Evolutionary conservation across 2,113 vertebrate species (phyloP).

Genomic region (Odocoileus virginianus): DNA sequence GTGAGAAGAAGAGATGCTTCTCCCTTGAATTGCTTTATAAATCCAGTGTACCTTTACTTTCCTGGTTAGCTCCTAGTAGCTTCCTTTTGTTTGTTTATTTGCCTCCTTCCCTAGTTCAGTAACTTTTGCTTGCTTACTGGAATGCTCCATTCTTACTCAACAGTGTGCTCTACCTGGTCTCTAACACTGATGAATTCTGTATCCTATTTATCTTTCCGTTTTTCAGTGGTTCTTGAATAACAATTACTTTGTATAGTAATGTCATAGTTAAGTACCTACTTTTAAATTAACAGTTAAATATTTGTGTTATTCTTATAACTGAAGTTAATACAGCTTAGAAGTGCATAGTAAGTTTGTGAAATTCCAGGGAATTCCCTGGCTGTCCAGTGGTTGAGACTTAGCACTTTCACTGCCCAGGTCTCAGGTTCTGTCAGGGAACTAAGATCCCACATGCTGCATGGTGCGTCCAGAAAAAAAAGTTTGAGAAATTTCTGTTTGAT

Average conservation of each 20-base stretch:
- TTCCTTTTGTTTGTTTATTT: conserved; percentile 13
- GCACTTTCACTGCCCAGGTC: not conserved
- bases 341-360: not conserved
- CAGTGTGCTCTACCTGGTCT: not conserved
- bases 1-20: not conserved
- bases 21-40: not conserved
- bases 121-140: not conserved
- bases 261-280: conserved; percentile 6
- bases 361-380: not conserved
- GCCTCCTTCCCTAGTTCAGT: not conserved
- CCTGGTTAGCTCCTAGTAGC: not conserved
- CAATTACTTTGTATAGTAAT: not conserved
- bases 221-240: conserved; percentile 10
- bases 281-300: conserved; percentile 33
- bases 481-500: conserved; percentile 24
- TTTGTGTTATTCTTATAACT: not conserved
- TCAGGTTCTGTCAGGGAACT: not conserved
- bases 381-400: not conserved
- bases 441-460: not conserved
- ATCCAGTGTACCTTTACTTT: not conserved
- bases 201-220: not conserved
- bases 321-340: not conserved
- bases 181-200: not conserved
- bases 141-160: not conserved
- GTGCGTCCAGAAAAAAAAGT: not conserved